Conservation (phyloP, 2,797 vertebrate species). For the Syngnathus rostellatus region DNA sequence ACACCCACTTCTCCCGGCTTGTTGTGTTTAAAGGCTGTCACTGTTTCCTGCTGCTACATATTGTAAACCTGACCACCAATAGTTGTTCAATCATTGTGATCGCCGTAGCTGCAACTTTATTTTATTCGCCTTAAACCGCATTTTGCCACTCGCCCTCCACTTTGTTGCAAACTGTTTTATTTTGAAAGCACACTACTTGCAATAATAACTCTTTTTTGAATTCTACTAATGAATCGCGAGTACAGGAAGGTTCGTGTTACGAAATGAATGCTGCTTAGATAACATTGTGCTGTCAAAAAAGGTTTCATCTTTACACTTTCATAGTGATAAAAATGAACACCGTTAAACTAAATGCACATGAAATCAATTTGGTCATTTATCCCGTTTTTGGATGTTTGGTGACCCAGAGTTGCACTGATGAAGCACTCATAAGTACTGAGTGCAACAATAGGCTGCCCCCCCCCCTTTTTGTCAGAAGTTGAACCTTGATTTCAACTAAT, state of each 20-base stretch:
- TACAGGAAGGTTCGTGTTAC: too few species aligned
- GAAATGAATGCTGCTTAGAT: too few species aligned
- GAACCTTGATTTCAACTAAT: background rate
- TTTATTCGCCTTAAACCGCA: slow-evolving; percentile 33
- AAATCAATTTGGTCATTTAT: too few species aligned
- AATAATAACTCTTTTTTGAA: background rate
- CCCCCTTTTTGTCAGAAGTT: background rate
- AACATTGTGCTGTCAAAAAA: too few species aligned
- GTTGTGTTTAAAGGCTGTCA: background rate
- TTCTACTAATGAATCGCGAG: too few species aligned
- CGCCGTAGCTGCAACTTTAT: slow-evolving; percentile 21
- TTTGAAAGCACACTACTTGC: background rate
- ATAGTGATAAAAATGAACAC: too few species aligned
- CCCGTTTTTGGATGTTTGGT: too few species aligned
- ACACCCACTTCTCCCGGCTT: too few species aligned
- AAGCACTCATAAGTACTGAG: background rate
- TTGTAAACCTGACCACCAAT: background rate
- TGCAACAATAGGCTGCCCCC: background rate
- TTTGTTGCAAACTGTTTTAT: too few species aligned
- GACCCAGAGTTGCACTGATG: background rate
- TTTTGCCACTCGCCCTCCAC: slow-evolving; percentile 23
- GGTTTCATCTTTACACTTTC: too few species aligned
- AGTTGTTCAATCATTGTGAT: background rate
- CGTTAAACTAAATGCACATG: too few species aligned
- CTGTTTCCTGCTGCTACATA: background rate